These are phyloP conservation scores for Pasiphila rectangulata DNA, from an alignment of 2,888 invertebrate species.

Conservation along the genomic window DNA sequence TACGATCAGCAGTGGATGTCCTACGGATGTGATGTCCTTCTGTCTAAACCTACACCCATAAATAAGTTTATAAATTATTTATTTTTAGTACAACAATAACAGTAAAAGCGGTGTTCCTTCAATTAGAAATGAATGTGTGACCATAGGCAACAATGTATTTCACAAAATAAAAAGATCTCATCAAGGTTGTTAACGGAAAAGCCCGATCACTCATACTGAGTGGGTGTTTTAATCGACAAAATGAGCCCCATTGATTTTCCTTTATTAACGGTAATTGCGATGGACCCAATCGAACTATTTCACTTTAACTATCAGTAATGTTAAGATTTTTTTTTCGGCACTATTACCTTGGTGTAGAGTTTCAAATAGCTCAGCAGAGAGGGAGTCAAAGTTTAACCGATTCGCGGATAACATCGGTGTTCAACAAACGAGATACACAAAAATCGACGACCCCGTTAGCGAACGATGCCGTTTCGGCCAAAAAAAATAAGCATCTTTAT, in stretches of 20 bases:
- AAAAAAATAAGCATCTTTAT: no score
- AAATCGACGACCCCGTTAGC: no score
- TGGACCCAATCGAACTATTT: conserved; percentile 35
- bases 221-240: conserved; percentile 65
- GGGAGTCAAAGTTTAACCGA: conserved; percentile 39
- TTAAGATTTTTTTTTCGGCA: conserved; percentile 5
- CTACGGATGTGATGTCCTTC: no score
- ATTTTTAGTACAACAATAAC: no score
- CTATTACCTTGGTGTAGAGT: conserved; percentile 28
- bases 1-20: no score
- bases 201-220: conserved; percentile 60
- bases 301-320: conserved; percentile 6
- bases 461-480: no score
- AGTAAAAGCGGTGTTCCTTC: no score
- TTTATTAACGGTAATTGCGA: conserved; percentile 67
- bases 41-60: no score
- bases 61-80: no score
- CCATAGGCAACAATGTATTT: no score
- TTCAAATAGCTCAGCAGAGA: conserved; percentile 31
- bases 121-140: no score
- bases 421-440: neutral
- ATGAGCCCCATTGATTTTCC: conserved; percentile 72
- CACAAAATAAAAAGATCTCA: no score
- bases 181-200: neutral
- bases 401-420: conserved; percentile 42